Evolutionary conservation across 53 echinoderm and acorn worm species (phyloP), one percentile per base, ranked within the genome.

Genomic region (Actinopyga echinites): DNA sequence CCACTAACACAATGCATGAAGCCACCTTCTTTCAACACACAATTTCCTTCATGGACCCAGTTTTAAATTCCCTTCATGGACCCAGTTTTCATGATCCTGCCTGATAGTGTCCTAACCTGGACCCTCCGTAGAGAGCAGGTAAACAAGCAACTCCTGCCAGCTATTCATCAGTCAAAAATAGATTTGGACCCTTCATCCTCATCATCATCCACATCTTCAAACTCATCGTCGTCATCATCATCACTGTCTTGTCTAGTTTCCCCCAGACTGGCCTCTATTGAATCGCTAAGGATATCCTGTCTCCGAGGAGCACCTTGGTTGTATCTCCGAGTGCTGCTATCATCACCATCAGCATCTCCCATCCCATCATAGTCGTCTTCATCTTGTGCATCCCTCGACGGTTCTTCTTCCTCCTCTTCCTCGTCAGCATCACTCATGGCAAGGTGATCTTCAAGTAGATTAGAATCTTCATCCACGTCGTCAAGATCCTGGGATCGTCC

Each of bases 191-290:
- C 93, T 57, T 95, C 95, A 31, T 93, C 91, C 53, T 95, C 95
- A 8, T 93, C 89, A 86, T 89, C 91, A 13, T 95, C 93, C 36
- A 87, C 93, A 32, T 91, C 95, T 20, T 89, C 96, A 24, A 86
- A 59, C 15, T 86, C 84, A 25, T 74, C 87, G 26, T 83, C 86
- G 23, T 89, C 87, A 64, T 93, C 93, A 15, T 93, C 93, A 15
- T 84, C 84, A 62, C 35, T 35, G 5, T 83, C 87, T 38, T 63
- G 64, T 63, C 63, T 64, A 21, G 49, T 82, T 49, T 87, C 87
- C 35, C 30, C 75, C 40, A 75, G 35, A 4, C 66, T 71, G 15
- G 74, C 83, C 56, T 83, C 83, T 53, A 75, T 75, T 7, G 65
- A 75, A 5, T 78, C 88, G 34, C 77, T 83, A 63, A 88, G 75